phyloP scores from a whole-genome alignment of 2,888 invertebrate genomes.

The Lamellibrachia satsuma region DNA sequence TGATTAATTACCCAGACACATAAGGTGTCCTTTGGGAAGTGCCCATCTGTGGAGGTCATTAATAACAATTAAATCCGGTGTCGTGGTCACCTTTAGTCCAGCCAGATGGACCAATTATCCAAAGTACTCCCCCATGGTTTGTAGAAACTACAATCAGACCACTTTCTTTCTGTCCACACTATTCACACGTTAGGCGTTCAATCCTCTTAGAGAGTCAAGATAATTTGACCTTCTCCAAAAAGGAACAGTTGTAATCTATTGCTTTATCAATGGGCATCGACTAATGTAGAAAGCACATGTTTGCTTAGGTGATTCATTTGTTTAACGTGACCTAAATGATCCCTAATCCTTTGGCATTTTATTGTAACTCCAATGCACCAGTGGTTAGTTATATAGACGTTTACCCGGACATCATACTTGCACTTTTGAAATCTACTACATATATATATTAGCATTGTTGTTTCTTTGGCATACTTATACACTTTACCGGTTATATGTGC shows the following conservation, averaged over 20 bases:
- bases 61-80: neutral
- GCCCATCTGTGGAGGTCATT: neutral
- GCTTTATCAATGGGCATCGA: neutral
- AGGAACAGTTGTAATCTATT: neutral
- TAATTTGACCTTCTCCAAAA: neutral
- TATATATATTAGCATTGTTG: no score
- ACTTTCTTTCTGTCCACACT: neutral
- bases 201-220: neutral
- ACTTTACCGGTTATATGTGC: no score
- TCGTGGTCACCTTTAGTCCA: neutral
- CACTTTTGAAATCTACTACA: no score
- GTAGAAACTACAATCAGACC: neutral
- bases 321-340: neutral
- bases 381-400: neutral
- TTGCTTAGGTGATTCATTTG: neutral
- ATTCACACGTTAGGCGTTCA: neutral
- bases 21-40: neutral
- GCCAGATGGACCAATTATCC: neutral
- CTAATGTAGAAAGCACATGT: neutral
- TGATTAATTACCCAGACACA: neutral
- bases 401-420: no score
- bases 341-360: neutral
- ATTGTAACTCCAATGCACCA: neutral
- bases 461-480: no score
- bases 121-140: neutral